Conservation (phyloP, 2,113 vertebrate genomes). For the Alligator mississippiensis region DNA sequence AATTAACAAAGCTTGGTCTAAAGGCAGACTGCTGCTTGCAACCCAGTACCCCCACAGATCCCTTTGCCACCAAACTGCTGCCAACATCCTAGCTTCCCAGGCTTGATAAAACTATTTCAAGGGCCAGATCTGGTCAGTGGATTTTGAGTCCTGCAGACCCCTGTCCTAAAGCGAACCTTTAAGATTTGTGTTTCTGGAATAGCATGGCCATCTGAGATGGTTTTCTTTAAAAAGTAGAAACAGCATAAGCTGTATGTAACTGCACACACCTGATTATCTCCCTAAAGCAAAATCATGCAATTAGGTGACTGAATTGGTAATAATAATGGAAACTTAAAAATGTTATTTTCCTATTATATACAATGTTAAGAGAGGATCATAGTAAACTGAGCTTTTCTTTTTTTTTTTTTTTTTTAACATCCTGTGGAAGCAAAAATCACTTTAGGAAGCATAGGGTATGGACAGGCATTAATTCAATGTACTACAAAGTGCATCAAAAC, state of each 20-base stretch:
- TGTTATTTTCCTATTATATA: neutral
- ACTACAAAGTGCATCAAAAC: no score
- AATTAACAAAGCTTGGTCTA: no score
- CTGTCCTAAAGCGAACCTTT: neutral
- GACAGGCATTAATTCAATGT: neutral
- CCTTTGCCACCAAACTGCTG: no score
- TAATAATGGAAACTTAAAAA: conserved; percentile 30
- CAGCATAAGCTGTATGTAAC: conserved; percentile 15
- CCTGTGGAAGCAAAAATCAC: conserved; percentile 13
- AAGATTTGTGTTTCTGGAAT: conserved; percentile 27
- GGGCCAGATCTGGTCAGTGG: no score
- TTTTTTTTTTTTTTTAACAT: conserved; percentile 11
- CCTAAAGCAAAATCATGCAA: conserved; percentile 25
- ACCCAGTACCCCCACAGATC: no score
- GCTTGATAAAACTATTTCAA: no score
- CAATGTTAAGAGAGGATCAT: conserved; percentile 6
- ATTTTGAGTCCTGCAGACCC: no score
- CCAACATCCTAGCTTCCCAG: no score
- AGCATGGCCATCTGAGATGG: neutral
- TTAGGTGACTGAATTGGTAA: conserved; percentile 25
- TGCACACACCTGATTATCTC: neutral
- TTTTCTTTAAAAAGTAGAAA: conserved; percentile 35
- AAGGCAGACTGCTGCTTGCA: no score
- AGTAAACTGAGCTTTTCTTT: conserved; percentile 45
- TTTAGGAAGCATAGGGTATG: conserved; percentile 24